Base-by-base conservation (phyloP, 92 coral and sea anemone genomes). In the Galaxea fascicularis region DNA sequence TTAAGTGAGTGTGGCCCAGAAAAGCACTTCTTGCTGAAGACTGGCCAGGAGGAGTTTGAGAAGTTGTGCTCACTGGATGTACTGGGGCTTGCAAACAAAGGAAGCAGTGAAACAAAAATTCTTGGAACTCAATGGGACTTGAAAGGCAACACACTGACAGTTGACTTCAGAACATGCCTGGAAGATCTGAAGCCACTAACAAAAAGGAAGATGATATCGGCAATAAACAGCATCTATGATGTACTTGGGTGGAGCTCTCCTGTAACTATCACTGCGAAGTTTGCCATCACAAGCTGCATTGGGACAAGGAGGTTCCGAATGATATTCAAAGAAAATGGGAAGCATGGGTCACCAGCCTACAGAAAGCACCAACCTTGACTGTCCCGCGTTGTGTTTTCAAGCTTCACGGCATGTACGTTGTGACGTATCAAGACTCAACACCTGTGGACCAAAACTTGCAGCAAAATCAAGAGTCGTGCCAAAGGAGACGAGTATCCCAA, bases 21-120 rank as follows among this genome's bases (percentile, higher is more conserved):
- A 71, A 91, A 89, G 91, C 85, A 76, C 31, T 89, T 91, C 74
- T 82, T 94, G 52, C 27, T 85, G 10, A 85, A 39, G 66, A 60
- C 91, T 17, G 84, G 92, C 6, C 85, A 66, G 18, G 89, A 84
- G n/a, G 89, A 94, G 75, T 87, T 91, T 72, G 83, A 92, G 18
- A 84, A 77, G 69, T 51, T 94, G 80, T 87, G 89, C 86, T 91
- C 95, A 0, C 82, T 78, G 44, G 95, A 94, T 71, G 98, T 84
- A 9, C 71, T 94, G 16, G 98, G 98, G 25, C 86, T 91, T 22
- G 30, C 78, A 17, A 82, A 72, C 56, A 56, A 30, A 27, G 53
- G 53, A 21, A 41, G 31, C 58, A 35, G 56, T 2, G 73, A 86
- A 20, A 85, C 95, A 3, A 94, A 91, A 85, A 89, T 89, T 30